Evolutionary conservation across 2,113 vertebrate genomes (phyloP).

Genomic region (Pleuronectes platessa): DNA sequence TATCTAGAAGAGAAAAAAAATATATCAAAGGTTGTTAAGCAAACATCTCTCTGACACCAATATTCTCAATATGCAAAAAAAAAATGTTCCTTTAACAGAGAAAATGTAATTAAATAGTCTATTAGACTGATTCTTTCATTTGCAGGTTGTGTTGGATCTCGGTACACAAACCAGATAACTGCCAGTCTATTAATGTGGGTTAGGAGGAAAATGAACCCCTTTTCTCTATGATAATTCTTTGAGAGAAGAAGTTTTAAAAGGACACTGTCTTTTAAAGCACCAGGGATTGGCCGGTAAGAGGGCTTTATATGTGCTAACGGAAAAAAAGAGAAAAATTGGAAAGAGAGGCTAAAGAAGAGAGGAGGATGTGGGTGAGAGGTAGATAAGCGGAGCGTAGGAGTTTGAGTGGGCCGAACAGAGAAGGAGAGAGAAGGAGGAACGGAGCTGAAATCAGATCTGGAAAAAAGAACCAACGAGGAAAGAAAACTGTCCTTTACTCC

Average conservation of each 20-base stretch:
- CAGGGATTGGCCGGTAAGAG: slow-evolving; percentile 28
- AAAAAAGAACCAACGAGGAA: slow-evolving; percentile 51
- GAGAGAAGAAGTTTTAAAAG: slow-evolving; percentile 25
- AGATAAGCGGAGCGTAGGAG: slow-evolving; percentile 72
- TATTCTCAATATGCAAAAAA: neutral
- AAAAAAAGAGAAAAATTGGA: slow-evolving; percentile 46
- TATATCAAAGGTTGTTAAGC: slow-evolving; percentile 5
- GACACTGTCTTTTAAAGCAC: slow-evolving; percentile 11
- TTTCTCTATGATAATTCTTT: neutral
- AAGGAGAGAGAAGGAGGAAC: slow-evolving; percentile 50
- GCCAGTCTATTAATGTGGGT: neutral
- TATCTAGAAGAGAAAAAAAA: neutral
- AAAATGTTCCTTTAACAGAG: neutral
- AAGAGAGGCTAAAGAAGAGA: slow-evolving; percentile 69
- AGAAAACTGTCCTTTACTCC: slow-evolving; percentile 38
- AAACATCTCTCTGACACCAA: slow-evolving; percentile 5
- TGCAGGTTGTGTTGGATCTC: slow-evolving; percentile 20
- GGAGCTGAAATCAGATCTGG: slow-evolving; percentile 66
- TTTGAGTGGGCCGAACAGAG: slow-evolving; percentile 74
- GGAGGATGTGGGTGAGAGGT: slow-evolving; percentile 77
- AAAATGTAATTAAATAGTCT: neutral
- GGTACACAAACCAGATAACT: neutral
- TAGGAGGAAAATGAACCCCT: neutral
- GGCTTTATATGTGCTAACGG: slow-evolving; percentile 47
- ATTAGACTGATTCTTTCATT: slow-evolving; percentile 1